These are phyloP conservation scores for Dendroctonus valens DNA, from an alignment of 1,140 invertebrate species.

Conservation along the genomic window DNA sequence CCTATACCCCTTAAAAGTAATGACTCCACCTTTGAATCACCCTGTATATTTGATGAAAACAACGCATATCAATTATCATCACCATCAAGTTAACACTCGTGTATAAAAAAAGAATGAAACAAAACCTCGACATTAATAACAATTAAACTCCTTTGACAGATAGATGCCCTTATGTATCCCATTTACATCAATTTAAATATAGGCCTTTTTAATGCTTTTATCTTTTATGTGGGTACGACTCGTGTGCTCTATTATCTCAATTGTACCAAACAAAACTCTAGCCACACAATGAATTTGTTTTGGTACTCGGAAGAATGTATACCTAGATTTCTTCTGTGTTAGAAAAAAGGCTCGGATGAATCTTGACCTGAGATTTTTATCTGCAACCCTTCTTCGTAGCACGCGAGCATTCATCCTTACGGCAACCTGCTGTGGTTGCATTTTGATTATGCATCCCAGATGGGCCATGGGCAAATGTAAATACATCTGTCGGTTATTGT, in stretches of 20 bases:
- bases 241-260: slow-evolving; percentile 28
- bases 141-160: slow-evolving; percentile 32
- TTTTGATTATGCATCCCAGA: background rate
- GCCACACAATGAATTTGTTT: slow-evolving; percentile 32
- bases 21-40: too few relatives aligned
- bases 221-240: slow-evolving; percentile 31
- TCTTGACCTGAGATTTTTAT: slow-evolving; percentile 33
- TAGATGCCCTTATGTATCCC: slow-evolving; percentile 35
- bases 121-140: slow-evolving; percentile 31
- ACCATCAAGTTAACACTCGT: too few relatives aligned
- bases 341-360: slow-evolving; percentile 27
- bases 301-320: slow-evolving; percentile 19
- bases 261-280: slow-evolving; percentile 28
- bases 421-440: slow-evolving; percentile 15
- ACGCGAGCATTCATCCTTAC: slow-evolving; percentile 11
- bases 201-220: slow-evolving; percentile 32
- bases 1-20: too few relatives aligned
- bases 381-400: slow-evolving; percentile 22
- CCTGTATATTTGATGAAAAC: too few relatives aligned
- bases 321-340: slow-evolving; percentile 26
- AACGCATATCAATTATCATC: too few relatives aligned
- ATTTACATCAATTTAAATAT: slow-evolving; percentile 36
- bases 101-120: slow-evolving; percentile 13
- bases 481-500: too few relatives aligned
- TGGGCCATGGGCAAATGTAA: too few relatives aligned